A percentile compares a stretch with the other conserved stretches of the same genome.
Evolutionary conservation across 2,888 invertebrate genomes (phyloP).

Genomic region (Spodoptera exigua): DNA sequence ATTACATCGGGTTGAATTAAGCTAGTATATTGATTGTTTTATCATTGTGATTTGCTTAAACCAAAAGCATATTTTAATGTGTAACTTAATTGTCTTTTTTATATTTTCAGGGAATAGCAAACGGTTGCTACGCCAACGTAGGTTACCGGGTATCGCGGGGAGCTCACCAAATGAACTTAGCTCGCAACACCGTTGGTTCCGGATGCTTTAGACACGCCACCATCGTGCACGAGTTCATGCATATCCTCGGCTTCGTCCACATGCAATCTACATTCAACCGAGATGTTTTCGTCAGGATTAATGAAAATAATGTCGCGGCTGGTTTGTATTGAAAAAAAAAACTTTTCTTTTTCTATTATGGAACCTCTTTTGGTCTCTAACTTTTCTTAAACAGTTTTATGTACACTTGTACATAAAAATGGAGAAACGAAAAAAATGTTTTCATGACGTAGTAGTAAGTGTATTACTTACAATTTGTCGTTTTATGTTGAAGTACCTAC

Average conservation of each 20-base stretch:
- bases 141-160: conserved; percentile 79
- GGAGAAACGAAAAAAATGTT: too few relatives aligned
- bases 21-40: too few relatives aligned
- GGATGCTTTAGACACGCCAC: conserved; percentile 91
- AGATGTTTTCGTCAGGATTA: conserved; percentile 90
- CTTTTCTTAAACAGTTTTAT: too few relatives aligned
- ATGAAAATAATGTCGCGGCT: conserved; percentile 91
- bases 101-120: conserved; percentile 67
- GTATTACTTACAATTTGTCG: too few relatives aligned
- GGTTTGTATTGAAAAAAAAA: conserved; percentile 73
- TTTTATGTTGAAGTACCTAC: too few relatives aligned
- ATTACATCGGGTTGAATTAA: too few relatives aligned
- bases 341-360: neutral
- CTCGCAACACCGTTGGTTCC: conserved; percentile 79
- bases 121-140: conserved; percentile 82
- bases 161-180: conserved; percentile 87
- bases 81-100: too few relatives aligned
- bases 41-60: too few relatives aligned
- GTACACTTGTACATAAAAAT: too few relatives aligned
- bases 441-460: too few relatives aligned
- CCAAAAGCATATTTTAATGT: too few relatives aligned
- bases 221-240: conserved; percentile 93
- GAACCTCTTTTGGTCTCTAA: too few relatives aligned
- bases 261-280: conserved; percentile 84
- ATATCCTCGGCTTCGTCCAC: conserved; percentile 84